Base-by-base conservation (phyloP, 2,888 invertebrate genomes). In the Lordiphosa andalusiaca region DNA sequence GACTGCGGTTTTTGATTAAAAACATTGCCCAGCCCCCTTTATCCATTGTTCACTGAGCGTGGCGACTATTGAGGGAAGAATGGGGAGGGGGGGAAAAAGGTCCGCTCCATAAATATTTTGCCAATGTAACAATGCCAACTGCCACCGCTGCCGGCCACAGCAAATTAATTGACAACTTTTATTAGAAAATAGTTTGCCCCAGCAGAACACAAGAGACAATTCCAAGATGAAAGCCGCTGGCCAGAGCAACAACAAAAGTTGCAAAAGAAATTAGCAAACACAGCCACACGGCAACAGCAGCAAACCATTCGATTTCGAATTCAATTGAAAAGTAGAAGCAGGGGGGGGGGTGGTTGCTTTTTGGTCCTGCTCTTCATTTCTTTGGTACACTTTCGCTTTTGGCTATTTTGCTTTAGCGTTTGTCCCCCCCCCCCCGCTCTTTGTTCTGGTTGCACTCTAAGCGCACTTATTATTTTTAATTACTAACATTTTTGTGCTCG, bases 1-100 rank as follows among this genome's bases (percentile, higher is more conserved):
- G 70, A 72, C 61, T 68, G 66, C 67, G 67, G 63, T 65, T 68
- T 68, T 71, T 70, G 68, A 77, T 73, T 77, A 73, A 73, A 70
- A 76, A 67, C 59, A 65, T 69, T 61, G 66, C 67, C 44, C 25
- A 7, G 5, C 33, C 39, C 41, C 40, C 64, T 42, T 30, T 42
- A 35, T 48, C 50, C 52, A 59, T 71, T 61, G 68, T 67, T 61
- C 71, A 67, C 36, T 25, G 47, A 71, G 68, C 71, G 53, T 68
- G 59, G 55, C 71, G 65, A 19, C 67, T 42, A 48, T 7, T 7
- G 25, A 2, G n/a, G n/a, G n/a, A n/a, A n/a, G n/a, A n/a, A n/a
- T n/a, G n/a, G n/a, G n/a, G 53, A 50, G 59, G 42, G 48, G 40
- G 47, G 19, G 35, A 19, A 44, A 13, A 19, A 35, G 41, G 25